Percentiles rank a stretch among this genome's conserved stretches.
These are phyloP conservation scores for Trissolcus brochymenae DNA, from an alignment of 2,888 invertebrate genomes.

Conservation along the genomic window DNA sequence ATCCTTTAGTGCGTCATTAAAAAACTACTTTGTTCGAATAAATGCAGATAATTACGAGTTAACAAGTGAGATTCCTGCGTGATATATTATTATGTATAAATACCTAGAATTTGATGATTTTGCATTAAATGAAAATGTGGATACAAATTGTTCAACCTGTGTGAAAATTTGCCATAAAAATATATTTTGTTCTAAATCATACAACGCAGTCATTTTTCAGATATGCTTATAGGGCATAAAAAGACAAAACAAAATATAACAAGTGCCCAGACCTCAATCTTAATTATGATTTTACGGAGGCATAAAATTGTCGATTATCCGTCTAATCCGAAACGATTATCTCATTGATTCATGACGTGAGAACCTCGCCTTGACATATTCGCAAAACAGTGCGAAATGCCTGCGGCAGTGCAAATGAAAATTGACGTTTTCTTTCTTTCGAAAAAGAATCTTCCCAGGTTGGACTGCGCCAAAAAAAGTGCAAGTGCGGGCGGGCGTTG, in stretches of 20 bases:
- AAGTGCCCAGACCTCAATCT: slow-evolving; percentile 1
- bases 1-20: background rate
- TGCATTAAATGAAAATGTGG: too few species aligned
- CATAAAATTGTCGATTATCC: slow-evolving; percentile 21
- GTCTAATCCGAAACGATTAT: slow-evolving; percentile 37
- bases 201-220: too few species aligned
- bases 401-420: slow-evolving; percentile 29
- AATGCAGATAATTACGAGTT: background rate
- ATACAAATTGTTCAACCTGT: too few species aligned
- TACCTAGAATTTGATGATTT: too few species aligned
- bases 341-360: slow-evolving; percentile 46
- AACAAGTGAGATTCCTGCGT: background rate
- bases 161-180: too few species aligned
- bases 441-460: slow-evolving; percentile 16
- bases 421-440: slow-evolving; percentile 30
- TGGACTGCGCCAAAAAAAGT: slow-evolving; percentile 32
- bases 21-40: slow-evolving; percentile 6
- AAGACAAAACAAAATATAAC: background rate
- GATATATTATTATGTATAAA: slow-evolving; percentile 5
- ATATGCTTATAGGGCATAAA: too few species aligned
- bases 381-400: slow-evolving; percentile 46
- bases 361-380: slow-evolving; percentile 17
- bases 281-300: slow-evolving; percentile 24
- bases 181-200: too few species aligned
- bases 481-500: slow-evolving; percentile 52